A percentile compares a stretch with the other conserved stretches of the same genome.
These are phyloP conservation scores for Danio kyathit DNA, from an alignment of 2,797 vertebrate species.

Conservation along the genomic window DNA sequence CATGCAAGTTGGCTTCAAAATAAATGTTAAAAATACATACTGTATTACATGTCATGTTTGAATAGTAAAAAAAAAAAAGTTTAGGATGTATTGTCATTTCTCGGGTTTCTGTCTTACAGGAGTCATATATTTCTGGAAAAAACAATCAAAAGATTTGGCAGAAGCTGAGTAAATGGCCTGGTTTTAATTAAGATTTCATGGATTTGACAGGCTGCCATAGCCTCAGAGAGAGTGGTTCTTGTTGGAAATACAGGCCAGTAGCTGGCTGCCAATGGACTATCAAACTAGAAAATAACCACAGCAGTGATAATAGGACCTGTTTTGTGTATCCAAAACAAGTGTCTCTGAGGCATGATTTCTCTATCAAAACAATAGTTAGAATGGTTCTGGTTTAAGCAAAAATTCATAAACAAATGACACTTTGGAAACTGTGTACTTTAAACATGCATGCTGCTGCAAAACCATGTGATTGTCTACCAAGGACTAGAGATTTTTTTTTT, in stretches of 20 bases:
- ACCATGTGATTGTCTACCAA: not conserved
- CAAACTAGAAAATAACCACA: not conserved
- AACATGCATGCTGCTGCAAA: not conserved
- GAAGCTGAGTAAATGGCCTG: not conserved
- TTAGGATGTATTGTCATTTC: not conserved
- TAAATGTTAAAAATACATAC: too few species aligned
- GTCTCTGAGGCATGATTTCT: not conserved
- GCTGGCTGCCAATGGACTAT: not conserved
- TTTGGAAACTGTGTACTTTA: not conserved
- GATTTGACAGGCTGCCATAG: not conserved
- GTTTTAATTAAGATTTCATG: conserved; percentile 2
- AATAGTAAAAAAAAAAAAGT: not conserved
- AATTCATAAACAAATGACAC: not conserved
- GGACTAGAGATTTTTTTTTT: too few species aligned
- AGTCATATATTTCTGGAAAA: not conserved
- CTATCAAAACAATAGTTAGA: not conserved
- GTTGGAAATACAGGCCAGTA: conserved; percentile 6
- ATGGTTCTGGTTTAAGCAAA: not conserved
- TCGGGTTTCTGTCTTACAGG: not conserved
- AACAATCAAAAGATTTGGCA: not conserved
- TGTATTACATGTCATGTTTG: too few species aligned
- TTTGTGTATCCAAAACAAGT: not conserved
- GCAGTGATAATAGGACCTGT: not conserved
- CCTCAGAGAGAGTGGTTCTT: conserved; percentile 8
- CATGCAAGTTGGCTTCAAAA: too few species aligned